Evolutionary conservation across 2,888 invertebrate genomes (phyloP), one percentile per base, ranked within the genome.

Genomic region (Drosophila paracracens): DNA sequence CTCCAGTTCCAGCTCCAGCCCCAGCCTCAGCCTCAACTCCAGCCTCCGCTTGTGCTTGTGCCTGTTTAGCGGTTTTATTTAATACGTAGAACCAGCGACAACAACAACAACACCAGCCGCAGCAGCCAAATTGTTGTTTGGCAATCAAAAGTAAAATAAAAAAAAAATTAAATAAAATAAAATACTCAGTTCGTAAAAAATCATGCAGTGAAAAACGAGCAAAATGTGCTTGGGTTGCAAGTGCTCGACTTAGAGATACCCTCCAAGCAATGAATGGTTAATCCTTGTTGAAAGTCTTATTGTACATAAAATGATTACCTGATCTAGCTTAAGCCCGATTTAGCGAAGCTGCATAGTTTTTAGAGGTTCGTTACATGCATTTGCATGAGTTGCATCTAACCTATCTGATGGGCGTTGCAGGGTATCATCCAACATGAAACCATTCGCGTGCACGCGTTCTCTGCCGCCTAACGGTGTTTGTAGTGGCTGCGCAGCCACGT

Each of bases 391-490:
- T 21, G 51, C 52, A 21, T 2, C 5, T 18, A 35, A 2, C 25
- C 21, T 18, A 11, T 52, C 8, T n/a, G 7, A 25, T 16, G 4
- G 16, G 27, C 25, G 16, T 54, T 36, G 25, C 11, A 76, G 77
- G 63, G 77, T 77, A 67, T 33, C 10, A n/a, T 13, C 11, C 40
- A 59, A 68, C 81, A 84, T 89, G 84, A 87, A 83, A 79, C 59
- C 52, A 63, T 77, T 85, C 83, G 84, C 83, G 88, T 85, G 90
- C 86, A 69, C 79, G 52, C 76, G 81, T 70, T 43, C 76, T 67
- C 67, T 69, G 65, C 83, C 66, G 81, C 74, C 83, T 86, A 85
- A 90, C 85, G 84, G 84, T 89, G 83, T 69, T 81, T 89, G 79
- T 88, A 86, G 85, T 83, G 77, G 43, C 82, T 52, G 78, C 76